Conservation (phyloP, 2,888 invertebrate genomes). For the Beris chalybata region DNA sequence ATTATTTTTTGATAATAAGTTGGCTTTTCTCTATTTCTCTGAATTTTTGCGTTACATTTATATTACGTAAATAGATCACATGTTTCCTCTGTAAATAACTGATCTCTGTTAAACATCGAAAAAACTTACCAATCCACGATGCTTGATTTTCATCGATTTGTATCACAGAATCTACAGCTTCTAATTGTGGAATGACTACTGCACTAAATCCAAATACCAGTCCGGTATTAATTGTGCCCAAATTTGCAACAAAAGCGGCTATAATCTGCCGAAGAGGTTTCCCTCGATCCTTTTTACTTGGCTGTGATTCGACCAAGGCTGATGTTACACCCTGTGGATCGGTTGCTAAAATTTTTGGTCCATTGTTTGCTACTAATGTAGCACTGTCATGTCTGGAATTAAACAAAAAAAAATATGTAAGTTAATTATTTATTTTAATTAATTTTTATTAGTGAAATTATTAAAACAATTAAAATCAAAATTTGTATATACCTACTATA, state of each 20-base stretch:
- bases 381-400: constrained; percentile 22
- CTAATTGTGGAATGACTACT: constrained; percentile 65
- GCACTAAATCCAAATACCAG: constrained; percentile 72
- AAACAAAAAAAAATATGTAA: constrained; percentile 1
- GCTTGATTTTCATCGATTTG: constrained; percentile 62
- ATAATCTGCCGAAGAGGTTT: constrained; percentile 61
- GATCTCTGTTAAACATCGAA: neutral
- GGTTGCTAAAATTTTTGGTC: constrained; percentile 12
- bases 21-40: too few species aligned
- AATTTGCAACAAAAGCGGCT: constrained; percentile 66
- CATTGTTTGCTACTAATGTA: constrained; percentile 16
- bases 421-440: neutral
- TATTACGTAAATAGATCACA: too few species aligned
- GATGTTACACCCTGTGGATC: constrained; percentile 6
- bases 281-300: constrained; percentile 47
- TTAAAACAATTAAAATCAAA: too few species aligned
- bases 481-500: too few species aligned
- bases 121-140: constrained; percentile 67
- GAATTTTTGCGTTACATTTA: too few species aligned
- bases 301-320: constrained; percentile 18
- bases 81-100: too few species aligned
- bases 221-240: constrained; percentile 71
- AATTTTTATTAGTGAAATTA: too few species aligned
- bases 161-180: constrained; percentile 58
- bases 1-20: too few species aligned